phyloP scores from a whole-genome alignment of 2,113 vertebrate genomes.

The Herpailurus yagouaroundi region DNA sequence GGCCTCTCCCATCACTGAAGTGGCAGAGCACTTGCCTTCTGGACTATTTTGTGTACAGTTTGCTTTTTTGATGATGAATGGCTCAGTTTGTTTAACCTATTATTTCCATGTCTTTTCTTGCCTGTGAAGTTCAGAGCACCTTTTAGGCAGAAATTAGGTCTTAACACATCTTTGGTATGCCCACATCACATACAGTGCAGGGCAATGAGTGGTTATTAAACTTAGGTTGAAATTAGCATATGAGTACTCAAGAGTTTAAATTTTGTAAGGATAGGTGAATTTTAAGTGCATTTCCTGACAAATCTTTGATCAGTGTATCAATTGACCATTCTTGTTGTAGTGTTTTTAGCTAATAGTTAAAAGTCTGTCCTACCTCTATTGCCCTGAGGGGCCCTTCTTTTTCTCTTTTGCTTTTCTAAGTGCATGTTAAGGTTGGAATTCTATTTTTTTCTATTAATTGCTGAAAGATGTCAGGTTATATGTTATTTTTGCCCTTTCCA shows the following conservation, averaged over 20 bases:
- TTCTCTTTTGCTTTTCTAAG: conserved; percentile 5
- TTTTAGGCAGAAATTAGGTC: not conserved
- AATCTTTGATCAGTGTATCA: not conserved
- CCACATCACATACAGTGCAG: not conserved
- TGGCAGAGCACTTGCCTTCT: not conserved
- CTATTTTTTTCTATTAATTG: not conserved
- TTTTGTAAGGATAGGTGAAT: not conserved
- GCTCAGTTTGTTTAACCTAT: not conserved
- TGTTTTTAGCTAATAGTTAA: conserved; percentile 26
- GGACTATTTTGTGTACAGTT: not conserved
- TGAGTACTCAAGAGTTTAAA: not conserved
- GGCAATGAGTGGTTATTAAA: not conserved
- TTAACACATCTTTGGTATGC: not conserved
- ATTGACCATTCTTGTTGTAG: not conserved
- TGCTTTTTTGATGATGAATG: not conserved
- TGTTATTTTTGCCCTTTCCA: not conserved
- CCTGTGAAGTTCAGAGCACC: not conserved
- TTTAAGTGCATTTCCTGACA: not conserved
- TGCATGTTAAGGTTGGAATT: not conserved
- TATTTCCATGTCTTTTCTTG: not conserved
- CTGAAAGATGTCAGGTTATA: not conserved
- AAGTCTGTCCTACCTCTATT: not conserved
- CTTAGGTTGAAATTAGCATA: not conserved
- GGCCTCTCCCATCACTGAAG: not conserved
- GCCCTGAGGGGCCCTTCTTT: not conserved